phyloP scores from a whole-genome alignment of 1,140 invertebrate genomes.

The Pseudomyrmex dendroicus region DNA sequence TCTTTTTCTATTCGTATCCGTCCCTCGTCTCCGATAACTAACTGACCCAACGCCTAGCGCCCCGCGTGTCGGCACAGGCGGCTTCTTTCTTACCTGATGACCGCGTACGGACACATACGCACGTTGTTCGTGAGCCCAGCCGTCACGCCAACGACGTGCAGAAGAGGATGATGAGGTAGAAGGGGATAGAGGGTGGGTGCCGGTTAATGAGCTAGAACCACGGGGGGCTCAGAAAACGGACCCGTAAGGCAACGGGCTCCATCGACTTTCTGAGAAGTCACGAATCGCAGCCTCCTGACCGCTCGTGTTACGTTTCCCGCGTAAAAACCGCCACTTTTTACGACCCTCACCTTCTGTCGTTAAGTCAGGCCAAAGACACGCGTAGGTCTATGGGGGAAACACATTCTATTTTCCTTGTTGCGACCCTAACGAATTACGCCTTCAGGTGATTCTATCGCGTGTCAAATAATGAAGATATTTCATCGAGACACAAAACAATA shows the following conservation, averaged over 20 bases:
- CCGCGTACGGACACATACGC: constrained; percentile 69
- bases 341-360: constrained; percentile 34
- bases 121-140: constrained; percentile 54
- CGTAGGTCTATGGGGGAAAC: constrained; percentile 6
- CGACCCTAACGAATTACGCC: background rate
- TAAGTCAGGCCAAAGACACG: constrained; percentile 26
- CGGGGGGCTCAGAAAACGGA: constrained; percentile 75
- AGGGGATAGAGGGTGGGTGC: constrained; percentile 68
- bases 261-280: constrained; percentile 79
- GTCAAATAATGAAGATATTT: background rate
- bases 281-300: constrained; percentile 70
- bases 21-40: constrained; percentile 75
- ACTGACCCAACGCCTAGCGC: constrained; percentile 83
- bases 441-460: background rate
- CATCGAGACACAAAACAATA: background rate
- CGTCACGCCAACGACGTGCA: constrained; percentile 73
- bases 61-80: constrained; percentile 85
- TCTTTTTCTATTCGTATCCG: constrained; percentile 57
- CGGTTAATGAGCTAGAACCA: constrained; percentile 84
- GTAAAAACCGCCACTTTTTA: constrained; percentile 64
- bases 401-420: constrained; percentile 10
- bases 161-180: constrained; percentile 72
- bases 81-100: constrained; percentile 85
- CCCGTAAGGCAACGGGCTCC: constrained; percentile 55
- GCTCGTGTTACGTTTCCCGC: constrained; percentile 68